phyloP scores from a whole-genome alignment of 2,888 invertebrate genomes.

The Bhutanitis thaidina region DNA sequence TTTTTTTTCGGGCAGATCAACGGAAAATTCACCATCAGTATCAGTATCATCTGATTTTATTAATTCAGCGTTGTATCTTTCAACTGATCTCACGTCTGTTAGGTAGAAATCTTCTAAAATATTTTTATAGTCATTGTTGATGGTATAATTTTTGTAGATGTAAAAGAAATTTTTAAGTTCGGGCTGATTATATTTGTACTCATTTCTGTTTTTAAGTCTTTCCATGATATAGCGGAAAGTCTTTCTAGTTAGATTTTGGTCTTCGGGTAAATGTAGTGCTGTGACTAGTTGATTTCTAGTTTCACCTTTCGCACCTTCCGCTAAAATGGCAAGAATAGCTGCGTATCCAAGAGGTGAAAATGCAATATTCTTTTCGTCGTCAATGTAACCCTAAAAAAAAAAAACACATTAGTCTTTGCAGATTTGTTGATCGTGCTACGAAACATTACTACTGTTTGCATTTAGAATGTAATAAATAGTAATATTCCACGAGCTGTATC shows the following conservation, averaged over 20 bases:
- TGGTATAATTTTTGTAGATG: conserved; percentile 83
- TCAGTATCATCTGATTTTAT: conserved; percentile 45
- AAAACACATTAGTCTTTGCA: not conserved
- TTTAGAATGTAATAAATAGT: too few relatives aligned
- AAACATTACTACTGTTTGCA: too few relatives aligned
- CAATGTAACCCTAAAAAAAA: conserved; percentile 70
- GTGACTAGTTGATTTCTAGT: conserved; percentile 79
- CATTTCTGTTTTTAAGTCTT: conserved; percentile 68
- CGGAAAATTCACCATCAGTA: conserved; percentile 45
- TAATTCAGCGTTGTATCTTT: conserved; percentile 55
- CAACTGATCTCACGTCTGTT: conserved; percentile 81
- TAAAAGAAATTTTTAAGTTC: conserved; percentile 84
- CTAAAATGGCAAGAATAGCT: conserved; percentile 81
- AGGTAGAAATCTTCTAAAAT: conserved; percentile 79
- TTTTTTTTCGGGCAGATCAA: conserved; percentile 53
- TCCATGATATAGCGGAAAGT: conserved; percentile 73
- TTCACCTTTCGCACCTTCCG: conserved; percentile 81
- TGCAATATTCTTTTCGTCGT: conserved; percentile 78
- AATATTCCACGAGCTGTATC: too few relatives aligned
- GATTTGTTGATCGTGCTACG: too few relatives aligned
- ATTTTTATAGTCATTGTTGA: conserved; percentile 80
- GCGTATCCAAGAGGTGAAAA: conserved; percentile 83
- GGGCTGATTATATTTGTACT: conserved; percentile 74
- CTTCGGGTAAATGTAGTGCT: conserved; percentile 78
- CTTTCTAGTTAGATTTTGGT: conserved; percentile 61